Evolutionary conservation across 2,888 invertebrate species (phyloP).

Genomic region (Diarsia dahlii): DNA sequence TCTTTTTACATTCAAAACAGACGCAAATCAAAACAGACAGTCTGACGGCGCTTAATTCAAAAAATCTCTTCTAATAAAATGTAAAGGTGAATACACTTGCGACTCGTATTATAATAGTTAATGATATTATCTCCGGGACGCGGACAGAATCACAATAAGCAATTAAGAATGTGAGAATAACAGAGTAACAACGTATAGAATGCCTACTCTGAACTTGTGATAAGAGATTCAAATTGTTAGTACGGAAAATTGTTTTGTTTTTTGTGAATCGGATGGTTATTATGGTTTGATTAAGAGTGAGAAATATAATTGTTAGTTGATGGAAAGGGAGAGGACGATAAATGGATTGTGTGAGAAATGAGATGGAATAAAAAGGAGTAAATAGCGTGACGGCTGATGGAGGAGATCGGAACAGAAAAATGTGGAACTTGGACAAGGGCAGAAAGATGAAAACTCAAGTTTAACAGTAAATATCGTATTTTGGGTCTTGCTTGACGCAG

Average conservation of each 20-base stretch:
- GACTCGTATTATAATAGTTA: slow-evolving; percentile 48
- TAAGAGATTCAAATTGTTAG: slow-evolving; percentile 5
- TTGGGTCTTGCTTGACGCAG: neutral
- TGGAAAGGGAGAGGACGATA: too few species aligned
- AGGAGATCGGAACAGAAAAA: too few species aligned
- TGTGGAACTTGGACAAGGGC: too few species aligned
- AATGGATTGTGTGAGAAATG: too few species aligned
- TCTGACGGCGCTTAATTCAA: neutral
- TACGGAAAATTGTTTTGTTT: neutral
- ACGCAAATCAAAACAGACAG: slow-evolving; percentile 16
- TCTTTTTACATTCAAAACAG: slow-evolving; percentile 15
- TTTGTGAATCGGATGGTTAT: neutral
- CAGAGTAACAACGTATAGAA: slow-evolving; percentile 42
- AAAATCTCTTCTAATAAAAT: slow-evolving; percentile 43
- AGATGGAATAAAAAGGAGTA: too few species aligned
- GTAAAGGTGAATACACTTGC: slow-evolving; percentile 42
- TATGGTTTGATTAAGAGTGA: too few species aligned
- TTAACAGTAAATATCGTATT: neutral
- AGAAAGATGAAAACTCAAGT: too few species aligned
- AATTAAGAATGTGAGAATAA: slow-evolving; percentile 60
- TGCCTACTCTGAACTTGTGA: slow-evolving; percentile 10
- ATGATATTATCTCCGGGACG: slow-evolving; percentile 45
- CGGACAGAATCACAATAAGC: slow-evolving; percentile 56
- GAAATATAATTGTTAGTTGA: too few species aligned
- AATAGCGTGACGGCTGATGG: too few species aligned